A percentile compares a stretch with the other conserved stretches of the same genome.
phyloP scores from a whole-genome alignment of 2,797 vertebrate genomes.

The Mustela erminea region DNA sequence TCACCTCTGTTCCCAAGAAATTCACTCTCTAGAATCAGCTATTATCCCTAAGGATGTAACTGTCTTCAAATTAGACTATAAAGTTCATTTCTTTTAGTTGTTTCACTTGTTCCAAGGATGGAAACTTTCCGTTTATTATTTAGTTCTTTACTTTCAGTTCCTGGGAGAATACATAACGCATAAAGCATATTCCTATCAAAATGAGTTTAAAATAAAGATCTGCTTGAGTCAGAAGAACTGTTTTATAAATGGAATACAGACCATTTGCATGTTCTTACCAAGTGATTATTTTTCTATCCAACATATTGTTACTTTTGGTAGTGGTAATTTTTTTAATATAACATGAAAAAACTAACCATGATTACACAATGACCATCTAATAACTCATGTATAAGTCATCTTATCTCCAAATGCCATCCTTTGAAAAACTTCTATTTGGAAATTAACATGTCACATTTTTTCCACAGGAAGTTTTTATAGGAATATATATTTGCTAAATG shows the following conservation, averaged over 20 bases:
- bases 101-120: neutral
- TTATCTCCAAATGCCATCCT: neutral
- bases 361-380: neutral
- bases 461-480: neutral
- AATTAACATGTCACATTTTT: neutral
- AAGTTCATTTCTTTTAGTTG: neutral
- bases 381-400: neutral
- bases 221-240: neutral
- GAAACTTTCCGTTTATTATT: neutral
- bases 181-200: neutral
- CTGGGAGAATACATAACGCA: neutral
- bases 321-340: neutral
- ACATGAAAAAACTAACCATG: neutral
- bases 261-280: neutral
- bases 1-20: neutral
- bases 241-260: neutral
- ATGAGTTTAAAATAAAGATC: neutral
- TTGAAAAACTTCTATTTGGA: neutral
- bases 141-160: neutral
- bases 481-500: neutral
- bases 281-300: neutral
- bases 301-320: neutral
- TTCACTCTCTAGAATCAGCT: fast-evolving
- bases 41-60: neutral
- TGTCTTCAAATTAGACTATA: neutral